These are phyloP conservation scores for Salvator merianae DNA, from an alignment of 2,113 vertebrate genomes.

Conservation along the genomic window DNA sequence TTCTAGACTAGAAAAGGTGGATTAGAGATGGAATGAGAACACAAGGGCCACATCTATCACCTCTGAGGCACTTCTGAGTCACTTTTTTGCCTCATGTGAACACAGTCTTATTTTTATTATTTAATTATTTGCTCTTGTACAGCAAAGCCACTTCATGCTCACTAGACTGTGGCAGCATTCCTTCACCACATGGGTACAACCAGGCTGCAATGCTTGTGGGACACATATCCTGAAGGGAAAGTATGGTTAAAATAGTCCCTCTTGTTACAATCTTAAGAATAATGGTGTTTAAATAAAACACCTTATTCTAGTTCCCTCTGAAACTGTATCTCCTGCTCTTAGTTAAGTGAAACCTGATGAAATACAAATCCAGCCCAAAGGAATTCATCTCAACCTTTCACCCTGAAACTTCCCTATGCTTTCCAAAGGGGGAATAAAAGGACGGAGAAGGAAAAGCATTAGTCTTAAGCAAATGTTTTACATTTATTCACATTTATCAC, in stretches of 20 bases:
- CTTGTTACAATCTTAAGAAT: conserved; percentile 24
- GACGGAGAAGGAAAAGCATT: conserved; percentile 43
- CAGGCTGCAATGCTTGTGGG: not conserved
- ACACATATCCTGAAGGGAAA: not conserved
- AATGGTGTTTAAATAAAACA: conserved; percentile 38
- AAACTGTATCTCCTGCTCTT: conserved; percentile 38
- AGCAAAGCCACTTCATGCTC: not conserved
- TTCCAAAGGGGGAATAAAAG: conserved; percentile 39
- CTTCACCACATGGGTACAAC: not conserved
- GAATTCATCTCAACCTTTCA: conserved; percentile 43
- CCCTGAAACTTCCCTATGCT: conserved; percentile 20
- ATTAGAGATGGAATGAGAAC: too few relatives aligned
- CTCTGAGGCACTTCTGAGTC: too few relatives aligned
- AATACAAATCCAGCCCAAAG: conserved; percentile 36
- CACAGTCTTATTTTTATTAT: not conserved
- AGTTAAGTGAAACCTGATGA: conserved; percentile 41
- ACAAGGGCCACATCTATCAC: too few relatives aligned
- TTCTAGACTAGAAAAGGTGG: too few relatives aligned
- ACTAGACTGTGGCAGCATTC: not conserved
- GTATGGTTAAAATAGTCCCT: conserved; percentile 7
- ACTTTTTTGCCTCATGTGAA: too few relatives aligned
- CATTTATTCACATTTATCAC: conserved; percentile 40
- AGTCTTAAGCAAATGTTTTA: conserved; percentile 54
- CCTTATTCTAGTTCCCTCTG: conserved; percentile 48
- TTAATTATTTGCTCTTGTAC: not conserved